Base-by-base conservation (phyloP, 2,797 vertebrate genomes). In the Enteromius thamalakanensis region DNA sequence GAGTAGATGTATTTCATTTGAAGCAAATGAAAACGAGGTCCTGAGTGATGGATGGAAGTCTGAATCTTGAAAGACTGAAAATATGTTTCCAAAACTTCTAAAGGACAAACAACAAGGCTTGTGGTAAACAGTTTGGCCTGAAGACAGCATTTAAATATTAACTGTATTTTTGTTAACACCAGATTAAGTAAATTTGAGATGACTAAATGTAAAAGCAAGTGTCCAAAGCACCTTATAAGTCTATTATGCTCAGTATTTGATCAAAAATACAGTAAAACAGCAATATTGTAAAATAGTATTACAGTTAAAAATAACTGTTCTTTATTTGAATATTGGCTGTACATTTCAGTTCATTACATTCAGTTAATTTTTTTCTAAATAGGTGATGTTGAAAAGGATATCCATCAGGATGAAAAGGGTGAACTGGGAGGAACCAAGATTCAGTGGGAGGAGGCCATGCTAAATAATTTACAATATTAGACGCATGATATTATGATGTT, bases 381-480 rank as follows among this genome's bases (percentile, higher is more conserved):
- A 64, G 58, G 26, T 29, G 40, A 32, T 23, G 1, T 17, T 45
- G 15, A 23, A 23, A 11, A 64, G 1, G 19, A 34, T 65, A 65
- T 8, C 5, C 0, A 6, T 11, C 11, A 8, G 7, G 12, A 37
- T 51, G 62, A 8, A 34, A 62, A 60, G n/a, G 14, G 17, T 2
- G 6, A 34, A 34, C 4, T 51, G 58, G n/a, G 58, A 62, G 14
- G 58, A 62, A 19, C 40, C 11, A 29, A 70, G 68, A 47, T 3
- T 71, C 6, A 47, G 23, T 42, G 29, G 14, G 40, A 70, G 32
- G 7, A 51, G 26, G 68, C 19, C 55, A 23, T 64, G 19, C 42
- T 19, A 65, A 81, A 53, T 81, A 14, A 64, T 81, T 64, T 64
- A 81, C 60, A 51, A 74, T 40, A 65, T 74, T 75, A 51, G 26